These are phyloP conservation scores for Schrankia costaestrigalis DNA, from an alignment of 2,888 invertebrate species.

Conservation along the genomic window DNA sequence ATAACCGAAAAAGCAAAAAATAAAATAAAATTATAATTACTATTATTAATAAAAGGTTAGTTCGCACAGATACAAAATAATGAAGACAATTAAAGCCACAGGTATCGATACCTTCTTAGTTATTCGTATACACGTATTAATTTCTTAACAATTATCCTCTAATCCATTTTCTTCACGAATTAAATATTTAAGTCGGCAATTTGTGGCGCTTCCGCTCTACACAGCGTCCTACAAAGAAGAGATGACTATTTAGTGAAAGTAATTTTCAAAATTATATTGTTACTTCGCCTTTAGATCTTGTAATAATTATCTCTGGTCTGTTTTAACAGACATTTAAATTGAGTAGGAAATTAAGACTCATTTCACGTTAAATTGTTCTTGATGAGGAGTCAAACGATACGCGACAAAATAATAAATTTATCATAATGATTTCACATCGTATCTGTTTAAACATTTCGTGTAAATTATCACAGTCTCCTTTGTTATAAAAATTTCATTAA, in stretches of 20 bases:
- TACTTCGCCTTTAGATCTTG: constrained; percentile 68
- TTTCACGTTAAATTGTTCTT: constrained; percentile 53
- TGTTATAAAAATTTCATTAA: constrained; percentile 5
- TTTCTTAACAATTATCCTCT: constrained; percentile 57
- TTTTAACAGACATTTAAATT: constrained; percentile 71
- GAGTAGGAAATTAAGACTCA: constrained; percentile 58
- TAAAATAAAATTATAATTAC: too few species aligned
- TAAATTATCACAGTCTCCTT: constrained; percentile 10
- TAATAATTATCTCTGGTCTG: constrained; percentile 71
- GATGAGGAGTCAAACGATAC: constrained; percentile 44
- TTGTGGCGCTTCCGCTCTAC: constrained; percentile 68
- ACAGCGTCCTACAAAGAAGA: constrained; percentile 58
- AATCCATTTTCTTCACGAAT: constrained; percentile 69
- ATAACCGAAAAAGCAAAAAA: too few species aligned
- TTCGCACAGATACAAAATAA: too few species aligned
- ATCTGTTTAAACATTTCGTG: constrained; percentile 14
- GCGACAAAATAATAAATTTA: constrained; percentile 40
- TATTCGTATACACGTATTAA: constrained; percentile 41
- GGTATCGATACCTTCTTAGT: constrained; percentile 24
- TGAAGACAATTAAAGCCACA: too few species aligned
- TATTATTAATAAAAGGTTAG: constrained; percentile 40
- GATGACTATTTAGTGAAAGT: constrained; percentile 64
- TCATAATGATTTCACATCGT: constrained; percentile 24
- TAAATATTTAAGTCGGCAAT: constrained; percentile 71
- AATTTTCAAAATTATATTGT: constrained; percentile 73